Evolutionary conservation across 2,797 vertebrate genomes (phyloP).

Genomic region (Notoglanidium macrostoma): DNA sequence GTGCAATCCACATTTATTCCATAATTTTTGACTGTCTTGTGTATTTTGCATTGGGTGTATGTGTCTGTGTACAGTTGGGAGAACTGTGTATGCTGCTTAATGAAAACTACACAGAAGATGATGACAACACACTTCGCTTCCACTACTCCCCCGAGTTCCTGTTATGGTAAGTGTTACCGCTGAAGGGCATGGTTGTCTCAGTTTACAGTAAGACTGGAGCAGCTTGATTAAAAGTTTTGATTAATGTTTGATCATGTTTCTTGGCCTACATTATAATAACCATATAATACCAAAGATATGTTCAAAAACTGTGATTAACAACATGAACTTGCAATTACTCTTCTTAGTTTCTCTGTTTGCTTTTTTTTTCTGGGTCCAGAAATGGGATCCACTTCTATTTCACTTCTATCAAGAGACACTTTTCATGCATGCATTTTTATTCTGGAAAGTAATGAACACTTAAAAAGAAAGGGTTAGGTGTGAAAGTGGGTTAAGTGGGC

Average conservation of each 20-base stretch:
- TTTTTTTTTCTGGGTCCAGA: constrained; percentile 1
- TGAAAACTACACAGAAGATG: constrained; percentile 84
- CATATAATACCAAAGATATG: background rate
- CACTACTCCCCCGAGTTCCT: constrained; percentile 89
- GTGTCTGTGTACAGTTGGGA: constrained; percentile 71
- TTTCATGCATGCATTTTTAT: background rate
- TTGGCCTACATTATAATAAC: background rate
- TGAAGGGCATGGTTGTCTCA: background rate
- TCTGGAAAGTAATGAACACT: background rate
- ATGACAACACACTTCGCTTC: constrained; percentile 86
- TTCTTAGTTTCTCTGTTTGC: background rate
- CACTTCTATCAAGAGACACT: background rate
- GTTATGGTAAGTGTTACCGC: constrained; percentile 80
- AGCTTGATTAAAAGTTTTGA: background rate
- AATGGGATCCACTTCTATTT: background rate
- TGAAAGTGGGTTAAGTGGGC: background rate
- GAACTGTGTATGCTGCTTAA: constrained; percentile 84
- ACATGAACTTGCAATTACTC: background rate
- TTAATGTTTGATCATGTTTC: background rate
- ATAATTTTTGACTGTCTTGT: background rate
- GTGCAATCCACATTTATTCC: background rate
- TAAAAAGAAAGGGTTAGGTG: background rate
- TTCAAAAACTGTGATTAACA: background rate
- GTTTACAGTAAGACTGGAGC: background rate
- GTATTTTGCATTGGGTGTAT: background rate